phyloP scores from a whole-genome alignment of 2,888 invertebrate species.

The Neria commutata region DNA sequence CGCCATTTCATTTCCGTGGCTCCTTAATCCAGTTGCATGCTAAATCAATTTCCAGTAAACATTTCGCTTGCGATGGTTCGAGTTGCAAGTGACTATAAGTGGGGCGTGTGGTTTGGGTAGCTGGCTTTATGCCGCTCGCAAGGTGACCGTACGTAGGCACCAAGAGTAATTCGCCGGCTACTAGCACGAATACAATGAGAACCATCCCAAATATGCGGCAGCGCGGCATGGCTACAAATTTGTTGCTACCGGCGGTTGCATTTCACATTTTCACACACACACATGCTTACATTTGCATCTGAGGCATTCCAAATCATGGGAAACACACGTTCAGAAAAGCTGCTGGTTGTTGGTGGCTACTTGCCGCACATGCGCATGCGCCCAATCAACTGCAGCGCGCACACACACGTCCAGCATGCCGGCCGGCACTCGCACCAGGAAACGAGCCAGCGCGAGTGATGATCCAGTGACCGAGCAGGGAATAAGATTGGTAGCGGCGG shows the following conservation, averaged over 20 bases:
- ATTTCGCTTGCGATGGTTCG: too few species aligned
- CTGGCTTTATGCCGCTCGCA: too few species aligned
- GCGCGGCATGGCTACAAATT: conserved; percentile 20
- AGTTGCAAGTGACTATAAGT: too few species aligned
- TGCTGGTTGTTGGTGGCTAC: conserved; percentile 34
- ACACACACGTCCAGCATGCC: conserved; percentile 53
- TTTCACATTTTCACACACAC: not conserved
- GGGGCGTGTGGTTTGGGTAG: too few species aligned
- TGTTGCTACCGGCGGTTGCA: conserved; percentile 15
- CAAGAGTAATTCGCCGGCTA: too few species aligned
- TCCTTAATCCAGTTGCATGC: too few species aligned
- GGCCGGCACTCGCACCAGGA: conserved; percentile 37
- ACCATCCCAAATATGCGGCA: not conserved
- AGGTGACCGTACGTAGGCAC: too few species aligned
- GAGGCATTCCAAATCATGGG: conserved; percentile 42
- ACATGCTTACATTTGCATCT: not conserved
- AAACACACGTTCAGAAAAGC: conserved; percentile 35
- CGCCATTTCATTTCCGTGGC: too few species aligned
- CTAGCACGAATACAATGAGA: not conserved
- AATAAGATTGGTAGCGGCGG: not conserved
- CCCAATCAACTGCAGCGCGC: conserved; percentile 32
- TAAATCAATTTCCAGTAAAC: too few species aligned
- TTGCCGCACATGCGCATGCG: conserved; percentile 26
- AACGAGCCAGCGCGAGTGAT: conserved; percentile 2
- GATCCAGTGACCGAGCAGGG: conserved; percentile 7